Base-by-base conservation (phyloP, 2,797 vertebrate species). In the Bovichtus variegatus region DNA sequence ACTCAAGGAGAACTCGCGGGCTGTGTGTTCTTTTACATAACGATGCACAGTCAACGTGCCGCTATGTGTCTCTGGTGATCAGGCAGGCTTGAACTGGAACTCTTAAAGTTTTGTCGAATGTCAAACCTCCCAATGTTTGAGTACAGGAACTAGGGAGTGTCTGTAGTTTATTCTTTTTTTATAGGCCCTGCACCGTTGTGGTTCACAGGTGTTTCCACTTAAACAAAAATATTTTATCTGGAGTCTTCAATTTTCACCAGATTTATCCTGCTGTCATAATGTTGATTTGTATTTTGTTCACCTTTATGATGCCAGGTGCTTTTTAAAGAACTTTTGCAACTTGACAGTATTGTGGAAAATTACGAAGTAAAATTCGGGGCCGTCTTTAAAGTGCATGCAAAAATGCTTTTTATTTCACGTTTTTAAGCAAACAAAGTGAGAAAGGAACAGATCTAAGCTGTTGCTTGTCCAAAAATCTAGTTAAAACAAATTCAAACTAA, bases 1-100 rank as follows among this genome's bases (percentile, higher is more conserved):
- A 19, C 6, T 29, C 12, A 9, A 25, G n/a, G n/a, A n/a, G n/a
- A n/a, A n/a, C n/a, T n/a, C n/a, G n/a, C n/a, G 6, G 40, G 27
- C 29, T 34, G 16, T 31, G 27, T 25, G 9, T 63, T 29, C 18
- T 13, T 31, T 11, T 44, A 8, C 7, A n/a, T n/a, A n/a, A 47
- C 19, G 31, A 38, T 38, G 25, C 46, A 61, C 53, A 46, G 18
- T 75, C n/a, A 31, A 44, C 11, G 31, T 57, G 51, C 43, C 23
- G 49, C 23, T 4, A 23, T 15, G 15, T 25, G 23, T 49, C 25
- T 43, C n/a, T 25, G 46, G 29, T 46, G 46, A 70, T 61, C 64
- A 74, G 77, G 70, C 65, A 44, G 60, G 66, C 70, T 78, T 81
- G 61, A 74, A 68, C 71, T 66, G 40, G 19, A 70, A 29, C 54